Evolutionary conservation across 2,113 vertebrate species (phyloP).

Genomic region (Taxidea taxus): DNA sequence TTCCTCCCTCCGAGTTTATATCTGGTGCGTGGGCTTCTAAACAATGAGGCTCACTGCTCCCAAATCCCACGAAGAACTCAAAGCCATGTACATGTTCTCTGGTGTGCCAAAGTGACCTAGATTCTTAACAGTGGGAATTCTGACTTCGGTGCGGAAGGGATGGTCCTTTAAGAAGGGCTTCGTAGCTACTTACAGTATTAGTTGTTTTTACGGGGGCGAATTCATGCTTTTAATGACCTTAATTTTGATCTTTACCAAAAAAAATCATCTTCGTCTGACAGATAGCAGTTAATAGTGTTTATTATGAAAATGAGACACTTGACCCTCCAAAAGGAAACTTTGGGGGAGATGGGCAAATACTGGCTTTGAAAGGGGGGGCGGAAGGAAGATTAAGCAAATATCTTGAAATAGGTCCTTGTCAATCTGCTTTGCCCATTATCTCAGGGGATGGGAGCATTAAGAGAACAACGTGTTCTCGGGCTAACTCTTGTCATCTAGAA

Average conservation of each 20-base stretch:
- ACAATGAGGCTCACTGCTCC: not conserved
- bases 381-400: conserved; percentile 9
- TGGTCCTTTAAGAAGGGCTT: conserved; percentile 52
- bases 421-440: not conserved
- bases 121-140: conserved; percentile 50
- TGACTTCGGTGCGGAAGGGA: conserved; percentile 32
- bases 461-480: not conserved
- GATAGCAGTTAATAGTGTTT: not conserved
- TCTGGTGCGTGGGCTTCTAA: not conserved
- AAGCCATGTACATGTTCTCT: not conserved
- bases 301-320: not conserved
- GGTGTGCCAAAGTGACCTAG: not conserved
- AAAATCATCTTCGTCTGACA: conserved; percentile 67
- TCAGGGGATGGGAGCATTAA: not conserved
- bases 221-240: conserved; percentile 36
- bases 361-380: not conserved
- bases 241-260: conserved; percentile 70
- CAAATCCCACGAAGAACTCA: not conserved
- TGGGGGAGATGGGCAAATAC: not conserved
- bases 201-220: not conserved
- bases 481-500: not conserved
- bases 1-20: not conserved
- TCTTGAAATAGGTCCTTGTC: not conserved
- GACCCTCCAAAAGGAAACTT: not conserved
- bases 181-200: not conserved